Conservation (phyloP, 1,140 invertebrate species). For the Trichogramma pretiosum region DNA sequence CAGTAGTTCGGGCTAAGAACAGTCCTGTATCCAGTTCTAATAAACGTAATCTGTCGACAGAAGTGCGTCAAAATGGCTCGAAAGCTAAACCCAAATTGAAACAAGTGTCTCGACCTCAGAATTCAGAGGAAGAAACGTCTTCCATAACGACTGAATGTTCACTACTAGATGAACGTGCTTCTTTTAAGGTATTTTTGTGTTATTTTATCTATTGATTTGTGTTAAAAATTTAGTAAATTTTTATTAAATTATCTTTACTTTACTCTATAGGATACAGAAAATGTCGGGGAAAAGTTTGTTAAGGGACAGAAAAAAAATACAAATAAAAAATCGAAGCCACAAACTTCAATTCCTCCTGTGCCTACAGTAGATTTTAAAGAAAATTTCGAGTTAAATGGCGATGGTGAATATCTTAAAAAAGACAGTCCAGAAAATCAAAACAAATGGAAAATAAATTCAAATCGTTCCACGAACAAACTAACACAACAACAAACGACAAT, state of each 20-base stretch:
- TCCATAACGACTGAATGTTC: constrained; percentile 67
- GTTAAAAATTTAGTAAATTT: too few species aligned
- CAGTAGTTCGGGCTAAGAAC: too few species aligned
- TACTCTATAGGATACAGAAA: constrained; percentile 25
- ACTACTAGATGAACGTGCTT: constrained; percentile 44
- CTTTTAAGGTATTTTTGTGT: constrained; percentile 26
- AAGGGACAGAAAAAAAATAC: constrained; percentile 36
- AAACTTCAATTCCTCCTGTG: constrained; percentile 23
- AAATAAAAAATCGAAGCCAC: constrained; percentile 35
- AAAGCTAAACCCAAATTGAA: constrained; percentile 33
- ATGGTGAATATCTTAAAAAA: constrained; percentile 44
- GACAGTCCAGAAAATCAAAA: constrained; percentile 35
- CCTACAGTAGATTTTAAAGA: constrained; percentile 38
- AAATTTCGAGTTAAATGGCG: constrained; percentile 44
- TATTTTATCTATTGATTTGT: too few species aligned
- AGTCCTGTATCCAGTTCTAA: too few species aligned
- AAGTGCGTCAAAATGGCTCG: constrained; percentile 35
- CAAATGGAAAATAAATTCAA: constrained; percentile 38
- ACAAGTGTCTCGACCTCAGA: too few species aligned
- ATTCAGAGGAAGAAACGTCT: constrained; percentile 59
- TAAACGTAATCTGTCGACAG: too few species aligned
- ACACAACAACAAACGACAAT: too few species aligned
- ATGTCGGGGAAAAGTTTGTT: constrained; percentile 35
- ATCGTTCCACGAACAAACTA: constrained; percentile 29
- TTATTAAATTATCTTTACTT: neutral